Base-by-base conservation (phyloP, 2,113 vertebrate species). In the Syngnathus scovelli region DNA sequence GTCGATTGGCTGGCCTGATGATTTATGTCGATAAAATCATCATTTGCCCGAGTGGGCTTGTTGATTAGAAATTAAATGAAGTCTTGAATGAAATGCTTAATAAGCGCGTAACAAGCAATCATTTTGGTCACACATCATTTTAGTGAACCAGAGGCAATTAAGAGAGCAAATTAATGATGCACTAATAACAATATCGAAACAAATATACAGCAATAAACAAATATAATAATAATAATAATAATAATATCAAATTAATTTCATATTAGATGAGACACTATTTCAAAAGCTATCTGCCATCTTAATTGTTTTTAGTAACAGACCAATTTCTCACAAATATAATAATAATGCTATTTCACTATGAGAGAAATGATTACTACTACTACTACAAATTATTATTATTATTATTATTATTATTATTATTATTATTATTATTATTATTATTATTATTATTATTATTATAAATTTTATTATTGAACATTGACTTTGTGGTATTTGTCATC, bases 101-200 rank as follows among this genome's bases (percentile, higher is more conserved):
- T 87, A 85, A 81, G 87, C 89, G 81, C 78, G 78, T 85, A 89
- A 88, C 76, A 88, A 88, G 88, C 83, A 75, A 77, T 80, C 66
- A 62, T 72, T 80, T 46, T 1, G 61, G 73, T 70, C 78, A 86
- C 78, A 86, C 84, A 86, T 88, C 81, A 86, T 49, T 51, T 78
- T 33, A 62, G 5, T 3, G 37, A 54, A 36, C 23, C 6, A 36
- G 63, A 51, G 6, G 18, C 48, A 51, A 51, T 65, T n/a, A 49
- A 51, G 37, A 51, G 19, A 38, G 16, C 18, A 52, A 23, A 15
- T 37, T 1, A 44, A 56, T 27, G 51, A 51, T 72, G 43, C 44
- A 56, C 6, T 41, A 41, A 60, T 70, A 54, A 61, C 23, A 41
- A 41, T 74, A 8, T 61, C 5, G 36, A 3, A 19, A 65, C 10